Evolutionary conservation across 2,113 vertebrate genomes (phyloP), one percentile per base, ranked within the genome.

Genomic region (Oreochromis niloticus): DNA sequence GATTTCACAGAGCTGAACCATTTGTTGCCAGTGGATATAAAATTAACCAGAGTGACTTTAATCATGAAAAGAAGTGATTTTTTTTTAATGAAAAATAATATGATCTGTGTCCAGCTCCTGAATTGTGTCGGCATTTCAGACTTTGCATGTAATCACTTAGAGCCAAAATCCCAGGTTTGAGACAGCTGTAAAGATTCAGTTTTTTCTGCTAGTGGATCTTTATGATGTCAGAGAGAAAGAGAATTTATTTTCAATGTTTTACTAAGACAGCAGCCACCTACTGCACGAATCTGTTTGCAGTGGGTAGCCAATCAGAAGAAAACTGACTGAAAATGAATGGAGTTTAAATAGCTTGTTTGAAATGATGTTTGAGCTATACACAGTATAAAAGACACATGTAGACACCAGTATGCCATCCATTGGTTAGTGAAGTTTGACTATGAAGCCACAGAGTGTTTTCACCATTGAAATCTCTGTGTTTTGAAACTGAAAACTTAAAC

Each of bases 321-420:
- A 75, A 27, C 9, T 4, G 41, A 17, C 14, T 48, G 68, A 48
- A 75, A 30, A 27, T 1, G 4, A 48, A 17, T 30, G 22, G 2
- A 27, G n/a, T 39, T 43, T 0, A 24, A 6, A 71, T 14, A 4
- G 66, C n/a, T 43, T 6, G n/a, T 16, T 71, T 43, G 66, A 73
- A 24, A 16, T 5, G 0, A 16, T 24, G 22, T 36, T 2, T 19
- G 8, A 34, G 32, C 59, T 34, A 4, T 34, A 19, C 27, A 63
- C 16, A 61, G 16, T 17, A 32, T 32, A 61, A 61, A 61, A 32
- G 57, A 61, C 30, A 30, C 5, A 10, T 1, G 14, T 32, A 7
- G 9, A 9, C 52, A 61, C 57, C 57, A 61, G 57, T 16, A 61
- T 61, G 14, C 27, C 57, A 34, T 32, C 57, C 30, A 17, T 19